phyloP scores from a whole-genome alignment of 1,140 invertebrate genomes.

The Zaprionus africanus region DNA sequence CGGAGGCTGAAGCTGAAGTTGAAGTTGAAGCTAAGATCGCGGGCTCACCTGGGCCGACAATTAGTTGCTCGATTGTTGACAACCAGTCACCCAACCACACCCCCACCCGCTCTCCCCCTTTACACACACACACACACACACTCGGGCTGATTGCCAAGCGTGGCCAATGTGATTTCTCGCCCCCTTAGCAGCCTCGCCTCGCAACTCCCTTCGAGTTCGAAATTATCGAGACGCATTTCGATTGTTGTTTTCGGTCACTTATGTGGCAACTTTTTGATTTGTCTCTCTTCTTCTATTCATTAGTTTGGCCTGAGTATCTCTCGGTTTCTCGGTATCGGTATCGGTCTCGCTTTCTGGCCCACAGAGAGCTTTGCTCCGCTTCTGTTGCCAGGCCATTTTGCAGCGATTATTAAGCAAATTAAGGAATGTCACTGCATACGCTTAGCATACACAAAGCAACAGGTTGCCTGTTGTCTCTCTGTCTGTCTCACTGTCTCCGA shows the following conservation, averaged over 20 bases:
- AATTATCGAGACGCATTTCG: conserved; percentile 33
- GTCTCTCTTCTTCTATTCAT: not conserved
- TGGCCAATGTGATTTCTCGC: conserved; percentile 59
- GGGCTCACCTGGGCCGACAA: conserved; percentile 19
- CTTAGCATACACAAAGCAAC: conserved; percentile 77
- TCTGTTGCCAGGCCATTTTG: conserved; percentile 71
- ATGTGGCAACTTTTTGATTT: conserved; percentile 28
- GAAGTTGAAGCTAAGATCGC: not conserved
- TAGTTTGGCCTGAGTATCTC: not conserved
- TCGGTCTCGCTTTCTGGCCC: conserved; percentile 30
- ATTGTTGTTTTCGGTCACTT: conserved; percentile 28
- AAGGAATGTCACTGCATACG: conserved; percentile 76
- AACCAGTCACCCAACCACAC: not conserved
- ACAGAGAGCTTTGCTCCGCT: conserved; percentile 16
- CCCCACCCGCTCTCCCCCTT: too few species aligned
- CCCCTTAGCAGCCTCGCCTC: not conserved
- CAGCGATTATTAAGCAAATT: conserved; percentile 79
- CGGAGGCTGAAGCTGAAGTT: not conserved
- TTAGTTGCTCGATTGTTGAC: conserved; percentile 53
- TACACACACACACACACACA: not conserved
- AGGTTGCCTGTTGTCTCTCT: conserved; percentile 54
- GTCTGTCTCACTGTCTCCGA: not conserved
- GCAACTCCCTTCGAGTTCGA: not conserved
- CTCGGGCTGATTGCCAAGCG: conserved; percentile 58
- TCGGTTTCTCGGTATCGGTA: not conserved